These are phyloP conservation scores for Pegoplata infirma DNA, from an alignment of 2,888 invertebrate genomes.

Conservation along the genomic window DNA sequence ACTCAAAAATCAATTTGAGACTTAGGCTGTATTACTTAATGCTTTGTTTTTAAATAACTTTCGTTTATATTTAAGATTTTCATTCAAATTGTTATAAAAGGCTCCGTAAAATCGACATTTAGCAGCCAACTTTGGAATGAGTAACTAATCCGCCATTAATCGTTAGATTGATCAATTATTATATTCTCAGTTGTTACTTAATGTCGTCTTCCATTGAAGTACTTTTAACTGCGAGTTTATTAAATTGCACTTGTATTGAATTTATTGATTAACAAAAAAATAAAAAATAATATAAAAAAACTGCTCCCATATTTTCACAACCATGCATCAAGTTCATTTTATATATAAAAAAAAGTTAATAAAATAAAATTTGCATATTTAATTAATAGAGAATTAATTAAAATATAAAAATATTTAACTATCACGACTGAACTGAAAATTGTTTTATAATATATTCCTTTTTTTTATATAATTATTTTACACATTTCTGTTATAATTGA, in stretches of 20 bases:
- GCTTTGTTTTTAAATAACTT: too few relatives aligned
- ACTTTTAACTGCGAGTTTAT: neutral
- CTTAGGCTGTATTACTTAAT: neutral
- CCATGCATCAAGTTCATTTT: neutral
- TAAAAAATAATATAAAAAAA: too few relatives aligned
- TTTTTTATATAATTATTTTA: slow-evolving; percentile 18
- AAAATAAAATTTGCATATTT: slow-evolving; percentile 28
- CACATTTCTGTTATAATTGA: slow-evolving; percentile 25
- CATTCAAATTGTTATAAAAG: too few relatives aligned
- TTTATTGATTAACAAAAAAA: neutral
- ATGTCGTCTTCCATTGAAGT: neutral
- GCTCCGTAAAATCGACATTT: too few relatives aligned
- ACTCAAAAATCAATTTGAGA: neutral
- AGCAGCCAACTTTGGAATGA: too few relatives aligned
- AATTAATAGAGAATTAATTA: slow-evolving; percentile 25
- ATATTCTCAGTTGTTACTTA: too few relatives aligned
- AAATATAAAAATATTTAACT: neutral
- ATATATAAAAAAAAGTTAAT: slow-evolving; percentile 9
- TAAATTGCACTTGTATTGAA: neutral
- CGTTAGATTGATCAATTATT: too few relatives aligned
- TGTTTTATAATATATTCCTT: neutral
- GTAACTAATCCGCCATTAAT: too few relatives aligned
- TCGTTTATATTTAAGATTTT: too few relatives aligned
- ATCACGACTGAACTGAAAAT: slow-evolving; percentile 30
- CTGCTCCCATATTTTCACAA: neutral